Conservation (phyloP, 2,113 vertebrate genomes). For the Piaya cayana region DNA sequence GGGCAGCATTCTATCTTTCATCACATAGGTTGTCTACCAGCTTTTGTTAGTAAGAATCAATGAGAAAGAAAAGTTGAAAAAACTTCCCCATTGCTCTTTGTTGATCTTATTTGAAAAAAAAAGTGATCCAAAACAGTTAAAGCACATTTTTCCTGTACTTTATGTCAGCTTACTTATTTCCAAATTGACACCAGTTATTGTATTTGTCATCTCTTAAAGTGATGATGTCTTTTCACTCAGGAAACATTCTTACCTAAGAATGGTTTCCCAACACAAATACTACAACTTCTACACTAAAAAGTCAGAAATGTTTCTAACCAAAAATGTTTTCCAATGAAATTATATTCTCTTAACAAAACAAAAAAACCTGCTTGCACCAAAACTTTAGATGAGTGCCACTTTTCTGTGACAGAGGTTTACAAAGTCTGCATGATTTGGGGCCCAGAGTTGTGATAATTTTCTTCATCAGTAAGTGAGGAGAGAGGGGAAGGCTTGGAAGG, state of each 20-base stretch:
- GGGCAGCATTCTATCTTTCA: neutral
- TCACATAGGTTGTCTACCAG: neutral
- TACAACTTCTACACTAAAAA: neutral
- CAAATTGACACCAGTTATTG: neutral
- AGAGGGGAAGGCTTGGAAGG: too few relatives aligned
- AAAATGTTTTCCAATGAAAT: neutral
- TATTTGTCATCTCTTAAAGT: neutral
- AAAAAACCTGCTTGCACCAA: neutral
- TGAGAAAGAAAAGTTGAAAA: neutral
- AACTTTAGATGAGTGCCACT: neutral
- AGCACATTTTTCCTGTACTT: neutral
- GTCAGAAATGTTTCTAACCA: neutral
- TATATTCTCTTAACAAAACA: neutral
- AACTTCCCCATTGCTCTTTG: neutral
- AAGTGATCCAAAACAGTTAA: neutral
- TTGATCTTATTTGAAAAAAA: neutral
- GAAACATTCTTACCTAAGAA: neutral
- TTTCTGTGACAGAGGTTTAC: neutral
- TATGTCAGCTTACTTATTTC: neutral
- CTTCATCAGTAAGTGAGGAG: neutral
- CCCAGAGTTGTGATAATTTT: neutral
- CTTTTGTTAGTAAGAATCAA: neutral
- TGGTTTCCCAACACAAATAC: neutral
- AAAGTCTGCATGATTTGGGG: neutral
- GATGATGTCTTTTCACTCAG: neutral